These are phyloP conservation scores for Heteropelma amictum DNA, from an alignment of 2,888 invertebrate species.

Conservation along the genomic window DNA sequence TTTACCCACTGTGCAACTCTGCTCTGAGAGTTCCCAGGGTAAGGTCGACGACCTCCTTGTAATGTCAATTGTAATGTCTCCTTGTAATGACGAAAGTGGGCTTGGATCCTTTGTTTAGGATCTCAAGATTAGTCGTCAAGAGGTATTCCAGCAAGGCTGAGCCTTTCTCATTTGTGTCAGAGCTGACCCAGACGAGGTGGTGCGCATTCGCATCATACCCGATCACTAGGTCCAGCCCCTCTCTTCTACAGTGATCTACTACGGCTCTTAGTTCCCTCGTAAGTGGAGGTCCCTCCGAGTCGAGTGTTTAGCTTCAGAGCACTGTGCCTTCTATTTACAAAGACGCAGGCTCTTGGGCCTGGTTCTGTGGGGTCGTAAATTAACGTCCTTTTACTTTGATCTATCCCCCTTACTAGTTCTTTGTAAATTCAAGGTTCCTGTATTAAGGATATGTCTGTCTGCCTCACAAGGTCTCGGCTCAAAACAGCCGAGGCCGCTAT, in stretches of 20 bases:
- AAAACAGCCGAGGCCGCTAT: conserved; percentile 36
- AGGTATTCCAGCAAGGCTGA: conserved; percentile 31
- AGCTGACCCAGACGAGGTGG: conserved; percentile 26
- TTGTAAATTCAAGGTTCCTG: conserved; percentile 36
- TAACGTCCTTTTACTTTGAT: neutral
- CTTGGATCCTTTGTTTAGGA: conserved; percentile 28
- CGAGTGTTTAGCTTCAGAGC: conserved; percentile 25
- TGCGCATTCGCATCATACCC: conserved; percentile 37
- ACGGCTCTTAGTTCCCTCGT: conserved; percentile 6
- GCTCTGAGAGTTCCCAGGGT: neutral
- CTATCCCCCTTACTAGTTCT: conserved; percentile 9
- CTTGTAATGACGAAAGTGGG: conserved; percentile 25
- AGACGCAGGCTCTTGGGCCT: conserved; percentile 32
- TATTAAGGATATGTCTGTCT: conserved; percentile 36
- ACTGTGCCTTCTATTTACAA: neutral
- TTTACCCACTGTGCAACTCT: neutral
- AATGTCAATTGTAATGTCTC: too few species aligned
- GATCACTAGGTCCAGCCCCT: neutral
- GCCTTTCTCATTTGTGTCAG: conserved; percentile 22
- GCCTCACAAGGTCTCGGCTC: conserved; percentile 20
- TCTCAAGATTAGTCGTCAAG: neutral
- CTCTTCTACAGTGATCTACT: conserved; percentile 7
- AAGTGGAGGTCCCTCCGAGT: neutral
- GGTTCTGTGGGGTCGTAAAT: conserved; percentile 6
- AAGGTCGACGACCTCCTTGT: conserved; percentile 26